phyloP scores from a whole-genome alignment of 1,140 invertebrate genomes.

The Phthorimaea operculella region DNA sequence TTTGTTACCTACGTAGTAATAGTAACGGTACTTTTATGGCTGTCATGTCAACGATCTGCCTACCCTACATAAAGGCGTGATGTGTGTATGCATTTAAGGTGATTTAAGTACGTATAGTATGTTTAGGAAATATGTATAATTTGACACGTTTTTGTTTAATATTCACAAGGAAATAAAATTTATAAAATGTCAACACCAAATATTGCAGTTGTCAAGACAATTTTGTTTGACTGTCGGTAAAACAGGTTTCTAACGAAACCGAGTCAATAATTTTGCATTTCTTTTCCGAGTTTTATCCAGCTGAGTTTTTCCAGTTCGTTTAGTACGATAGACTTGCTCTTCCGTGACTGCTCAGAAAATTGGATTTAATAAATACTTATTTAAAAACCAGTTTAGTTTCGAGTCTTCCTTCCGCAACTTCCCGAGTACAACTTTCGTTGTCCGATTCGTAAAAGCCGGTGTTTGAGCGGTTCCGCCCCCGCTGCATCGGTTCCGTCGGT shows the following conservation, averaged over 20 bases:
- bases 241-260: conserved; percentile 19
- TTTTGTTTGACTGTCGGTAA: conserved; percentile 27
- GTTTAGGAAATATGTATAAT: no score
- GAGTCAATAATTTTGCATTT: conserved; percentile 29
- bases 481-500: conserved; percentile 21
- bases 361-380: background rate
- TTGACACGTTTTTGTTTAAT: no score
- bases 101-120: no score
- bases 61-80: no score
- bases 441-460: conserved; percentile 13
- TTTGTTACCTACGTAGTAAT: no score
- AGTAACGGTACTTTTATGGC: no score
- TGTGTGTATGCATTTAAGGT: no score
- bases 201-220: no score
- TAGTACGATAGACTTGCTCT: conserved; percentile 1
- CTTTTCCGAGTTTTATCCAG: background rate
- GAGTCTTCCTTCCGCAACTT: background rate
- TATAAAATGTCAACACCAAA: no score
- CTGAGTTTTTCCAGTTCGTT: background rate
- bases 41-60: no score
- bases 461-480: conserved; percentile 22
- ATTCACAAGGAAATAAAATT: no score
- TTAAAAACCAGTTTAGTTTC: background rate
- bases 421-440: background rate
- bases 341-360: background rate